Conservation (phyloP, 1,140 invertebrate species). For the Saccostrea echinata region DNA sequence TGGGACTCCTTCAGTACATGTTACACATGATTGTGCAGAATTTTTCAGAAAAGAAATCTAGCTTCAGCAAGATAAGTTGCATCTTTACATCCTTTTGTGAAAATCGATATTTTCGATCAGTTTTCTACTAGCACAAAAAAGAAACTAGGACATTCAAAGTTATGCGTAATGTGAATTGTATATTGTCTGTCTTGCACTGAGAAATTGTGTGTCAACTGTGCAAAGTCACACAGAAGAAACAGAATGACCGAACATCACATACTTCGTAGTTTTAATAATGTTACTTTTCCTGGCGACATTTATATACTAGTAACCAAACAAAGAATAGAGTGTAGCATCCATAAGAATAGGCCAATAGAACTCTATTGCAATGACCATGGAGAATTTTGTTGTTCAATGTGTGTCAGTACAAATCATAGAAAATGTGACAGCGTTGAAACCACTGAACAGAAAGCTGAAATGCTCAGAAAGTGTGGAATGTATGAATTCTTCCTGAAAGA, state of each 20-base stretch:
- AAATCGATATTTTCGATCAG: no score
- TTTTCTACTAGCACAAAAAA: no score
- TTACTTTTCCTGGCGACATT: background rate
- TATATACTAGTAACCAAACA: background rate
- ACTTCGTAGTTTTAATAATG: background rate
- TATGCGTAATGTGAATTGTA: no score
- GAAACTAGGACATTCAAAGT: no score
- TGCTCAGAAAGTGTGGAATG: no score
- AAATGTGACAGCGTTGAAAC: constrained; percentile 32
- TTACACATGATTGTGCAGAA: no score
- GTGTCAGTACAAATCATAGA: background rate
- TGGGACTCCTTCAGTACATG: no score
- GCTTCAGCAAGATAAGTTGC: no score
- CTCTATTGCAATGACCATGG: constrained; percentile 19
- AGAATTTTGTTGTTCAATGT: background rate
- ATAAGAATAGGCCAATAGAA: background rate
- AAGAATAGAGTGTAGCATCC: background rate
- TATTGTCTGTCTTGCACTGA: background rate
- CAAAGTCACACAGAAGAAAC: background rate
- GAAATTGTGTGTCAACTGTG: constrained; percentile 6
- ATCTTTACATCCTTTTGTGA: no score
- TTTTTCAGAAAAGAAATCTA: no score
- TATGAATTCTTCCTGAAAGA: no score
- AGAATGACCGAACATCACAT: background rate
- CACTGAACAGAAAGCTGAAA: background rate